phyloP scores from a whole-genome alignment of 1,140 invertebrate species.

The Pollicipes pollicipes region DNA sequence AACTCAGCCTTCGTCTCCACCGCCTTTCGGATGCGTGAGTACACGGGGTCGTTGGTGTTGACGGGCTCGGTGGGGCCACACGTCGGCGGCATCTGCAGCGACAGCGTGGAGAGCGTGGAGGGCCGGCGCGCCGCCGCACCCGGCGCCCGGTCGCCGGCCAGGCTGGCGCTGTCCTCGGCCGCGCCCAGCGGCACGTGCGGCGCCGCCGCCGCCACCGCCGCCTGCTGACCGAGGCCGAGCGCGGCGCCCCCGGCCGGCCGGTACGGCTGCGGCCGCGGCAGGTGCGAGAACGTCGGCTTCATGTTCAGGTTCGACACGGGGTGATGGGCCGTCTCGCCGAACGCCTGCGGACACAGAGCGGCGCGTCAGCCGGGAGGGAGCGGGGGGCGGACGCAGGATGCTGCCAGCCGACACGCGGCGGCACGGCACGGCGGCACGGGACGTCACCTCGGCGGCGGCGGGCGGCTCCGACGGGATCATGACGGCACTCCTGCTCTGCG shows the following conservation, averaged over 20 bases:
- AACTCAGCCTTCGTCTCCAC: not conserved
- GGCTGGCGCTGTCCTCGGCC: not conserved
- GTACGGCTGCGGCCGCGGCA: constrained; percentile 1
- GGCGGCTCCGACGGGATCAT: no score
- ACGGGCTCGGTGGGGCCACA: not conserved
- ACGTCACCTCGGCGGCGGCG: no score
- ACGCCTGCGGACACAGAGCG: not conserved
- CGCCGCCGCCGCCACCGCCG: not conserved
- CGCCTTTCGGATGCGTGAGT: not conserved
- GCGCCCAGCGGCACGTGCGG: not conserved
- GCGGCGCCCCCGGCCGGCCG: not conserved
- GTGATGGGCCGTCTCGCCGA: not conserved
- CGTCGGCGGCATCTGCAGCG: not conserved
- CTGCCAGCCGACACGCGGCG: no score
- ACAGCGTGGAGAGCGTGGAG: not conserved
- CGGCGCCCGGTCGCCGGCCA: not conserved
- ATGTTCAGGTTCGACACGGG: not conserved
- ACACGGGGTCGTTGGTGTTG: not conserved
- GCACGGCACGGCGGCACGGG: no score
- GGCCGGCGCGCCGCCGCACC: not conserved
- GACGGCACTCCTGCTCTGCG: no score
- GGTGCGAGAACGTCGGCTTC: not conserved
- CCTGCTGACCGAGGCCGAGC: not conserved
- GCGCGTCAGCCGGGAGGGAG: no score
- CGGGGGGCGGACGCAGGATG: no score